These are phyloP conservation scores for Cecidostiba fungosa DNA, from an alignment of 2,888 invertebrate species.

Conservation along the genomic window DNA sequence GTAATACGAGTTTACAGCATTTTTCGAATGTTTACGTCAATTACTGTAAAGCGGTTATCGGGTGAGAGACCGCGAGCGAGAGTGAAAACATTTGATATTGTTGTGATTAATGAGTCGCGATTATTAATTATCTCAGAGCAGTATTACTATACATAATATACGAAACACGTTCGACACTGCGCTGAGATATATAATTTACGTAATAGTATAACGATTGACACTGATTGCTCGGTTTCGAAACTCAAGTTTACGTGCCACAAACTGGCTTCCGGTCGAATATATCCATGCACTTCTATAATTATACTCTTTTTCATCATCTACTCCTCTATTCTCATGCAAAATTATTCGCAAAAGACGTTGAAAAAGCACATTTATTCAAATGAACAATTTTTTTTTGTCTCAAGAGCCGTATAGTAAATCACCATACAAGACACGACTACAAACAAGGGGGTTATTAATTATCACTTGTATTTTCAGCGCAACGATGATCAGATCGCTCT, in stretches of 20 bases:
- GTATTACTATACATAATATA: too few species aligned
- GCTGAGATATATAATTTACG: neutral
- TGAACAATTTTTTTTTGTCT: neutral
- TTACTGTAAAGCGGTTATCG: neutral
- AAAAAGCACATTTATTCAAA: neutral
- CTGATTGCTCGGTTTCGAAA: neutral
- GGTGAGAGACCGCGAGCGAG: neutral
- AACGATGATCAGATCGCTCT: neutral
- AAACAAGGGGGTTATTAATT: conserved; percentile 20
- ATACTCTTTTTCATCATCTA: too few species aligned
- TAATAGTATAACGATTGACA: neutral
- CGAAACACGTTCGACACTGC: too few species aligned
- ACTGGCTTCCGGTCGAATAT: too few species aligned
- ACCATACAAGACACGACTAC: neutral
- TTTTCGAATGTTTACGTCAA: neutral
- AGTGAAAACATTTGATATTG: neutral
- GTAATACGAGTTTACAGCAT: neutral
- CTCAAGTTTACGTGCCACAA: neutral
- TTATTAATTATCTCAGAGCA: neutral
- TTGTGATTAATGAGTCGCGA: neutral
- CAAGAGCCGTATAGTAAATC: neutral
- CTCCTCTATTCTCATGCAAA: too few species aligned
- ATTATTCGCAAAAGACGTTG: neutral
- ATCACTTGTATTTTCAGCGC: conserved; percentile 11
- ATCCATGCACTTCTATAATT: too few species aligned